phyloP scores from a whole-genome alignment of 2,113 vertebrate genomes.

The Choloepus hoffmanni region DNA sequence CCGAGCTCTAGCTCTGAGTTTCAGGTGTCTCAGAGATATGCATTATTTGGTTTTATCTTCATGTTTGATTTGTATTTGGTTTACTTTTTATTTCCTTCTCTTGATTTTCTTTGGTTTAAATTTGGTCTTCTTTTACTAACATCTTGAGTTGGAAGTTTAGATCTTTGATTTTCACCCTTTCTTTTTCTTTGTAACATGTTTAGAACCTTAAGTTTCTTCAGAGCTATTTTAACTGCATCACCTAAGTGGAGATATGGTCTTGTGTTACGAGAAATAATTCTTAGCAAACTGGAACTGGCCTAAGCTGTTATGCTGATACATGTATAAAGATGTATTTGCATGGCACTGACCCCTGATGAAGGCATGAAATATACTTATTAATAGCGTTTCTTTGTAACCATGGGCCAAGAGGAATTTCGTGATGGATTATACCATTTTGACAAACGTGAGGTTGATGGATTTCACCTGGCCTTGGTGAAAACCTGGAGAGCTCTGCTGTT shows the following conservation, averaged over 20 bases:
- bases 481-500: not conserved
- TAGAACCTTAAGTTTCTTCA: not conserved
- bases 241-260: not conserved
- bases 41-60: not conserved
- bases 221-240: not conserved
- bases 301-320: not conserved
- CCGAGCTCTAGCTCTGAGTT: too few relatives aligned
- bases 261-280: not conserved
- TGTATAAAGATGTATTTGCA: not conserved
- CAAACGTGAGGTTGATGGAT: not conserved
- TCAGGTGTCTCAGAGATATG: too few relatives aligned
- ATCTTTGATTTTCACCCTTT: not conserved
- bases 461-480: not conserved
- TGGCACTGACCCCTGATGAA: not conserved
- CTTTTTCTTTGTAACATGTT: not conserved
- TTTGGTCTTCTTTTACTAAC: not conserved
- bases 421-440: not conserved
- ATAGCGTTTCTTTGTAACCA: not conserved
- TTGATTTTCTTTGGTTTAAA: not conserved
- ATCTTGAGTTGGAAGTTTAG: not conserved
- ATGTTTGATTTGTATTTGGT: not conserved
- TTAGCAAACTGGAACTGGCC: not conserved
- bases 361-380: not conserved
- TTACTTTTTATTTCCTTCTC: not conserved
- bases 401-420: not conserved